Evolutionary conservation across 1,140 invertebrate species (phyloP).

Genomic region (Zaprionus nigranus): DNA sequence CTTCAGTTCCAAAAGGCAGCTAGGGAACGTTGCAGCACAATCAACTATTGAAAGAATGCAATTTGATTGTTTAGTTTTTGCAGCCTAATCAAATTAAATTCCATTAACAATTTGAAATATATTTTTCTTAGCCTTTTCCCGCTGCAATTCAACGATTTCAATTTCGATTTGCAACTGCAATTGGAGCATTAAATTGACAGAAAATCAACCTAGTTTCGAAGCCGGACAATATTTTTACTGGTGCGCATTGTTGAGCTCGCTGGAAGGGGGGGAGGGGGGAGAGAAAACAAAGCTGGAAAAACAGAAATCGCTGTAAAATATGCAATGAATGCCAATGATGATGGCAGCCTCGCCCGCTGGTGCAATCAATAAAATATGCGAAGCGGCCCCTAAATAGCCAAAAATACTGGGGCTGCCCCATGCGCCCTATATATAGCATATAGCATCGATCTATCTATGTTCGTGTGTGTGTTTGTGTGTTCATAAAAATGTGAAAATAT

Average conservation of each 20-base stretch:
- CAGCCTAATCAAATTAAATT: background rate
- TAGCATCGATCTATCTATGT: background rate
- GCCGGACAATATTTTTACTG: background rate
- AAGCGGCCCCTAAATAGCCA: conserved; percentile 23
- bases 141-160: conserved; percentile 1
- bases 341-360: conserved; percentile 1
- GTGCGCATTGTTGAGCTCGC: conserved; percentile 13
- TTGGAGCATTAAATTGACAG: conserved; percentile 51
- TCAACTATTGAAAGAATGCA: background rate
- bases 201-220: conserved; percentile 14
- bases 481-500: conserved; percentile 47
- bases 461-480: background rate
- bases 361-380: conserved; percentile 66
- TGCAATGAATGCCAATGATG: conserved; percentile 74
- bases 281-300: conserved; percentile 23
- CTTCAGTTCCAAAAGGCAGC: background rate
- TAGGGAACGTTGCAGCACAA: no score
- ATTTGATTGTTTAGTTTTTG: background rate
- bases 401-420: conserved; percentile 16
- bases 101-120: background rate
- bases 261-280: background rate
- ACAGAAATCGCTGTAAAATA: conserved; percentile 74
- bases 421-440: background rate
- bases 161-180: conserved; percentile 12
- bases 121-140: background rate